Percentiles rank a stretch among this genome's conserved stretches.
These are phyloP conservation scores for Chaetodon trifasciatus DNA, from an alignment of 2,797 vertebrate genomes.

Conservation along the genomic window DNA sequence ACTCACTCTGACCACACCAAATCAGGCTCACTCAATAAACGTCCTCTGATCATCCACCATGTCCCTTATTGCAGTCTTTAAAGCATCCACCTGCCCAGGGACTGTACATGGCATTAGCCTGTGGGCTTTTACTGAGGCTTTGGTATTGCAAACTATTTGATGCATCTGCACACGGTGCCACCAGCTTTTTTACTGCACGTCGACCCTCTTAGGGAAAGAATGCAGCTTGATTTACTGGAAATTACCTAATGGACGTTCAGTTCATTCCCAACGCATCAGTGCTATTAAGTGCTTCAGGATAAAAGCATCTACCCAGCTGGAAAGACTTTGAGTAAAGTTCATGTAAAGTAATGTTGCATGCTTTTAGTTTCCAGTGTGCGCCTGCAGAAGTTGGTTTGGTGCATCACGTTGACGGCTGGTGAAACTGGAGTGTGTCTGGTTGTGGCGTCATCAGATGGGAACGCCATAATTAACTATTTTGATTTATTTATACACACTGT, in stretches of 20 bases:
- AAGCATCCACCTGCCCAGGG: constrained; percentile 22
- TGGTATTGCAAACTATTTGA: constrained; percentile 8
- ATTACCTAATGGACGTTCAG: constrained; percentile 8
- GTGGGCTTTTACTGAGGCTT: constrained; percentile 8
- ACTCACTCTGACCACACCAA: not conserved
- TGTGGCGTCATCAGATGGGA: constrained; percentile 2
- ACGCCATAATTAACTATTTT: not conserved
- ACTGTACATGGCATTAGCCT: not conserved
- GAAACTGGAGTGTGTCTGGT: not conserved
- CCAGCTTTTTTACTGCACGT: constrained; percentile 5
- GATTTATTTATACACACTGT: no score
- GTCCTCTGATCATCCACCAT: constrained; percentile 18
- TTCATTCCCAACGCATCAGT: not conserved
- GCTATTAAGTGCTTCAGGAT: not conserved
- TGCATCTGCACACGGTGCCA: not conserved
- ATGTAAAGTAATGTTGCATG: not conserved
- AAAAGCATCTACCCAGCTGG: not conserved
- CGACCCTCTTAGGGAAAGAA: constrained; percentile 30
- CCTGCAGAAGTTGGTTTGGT: not conserved
- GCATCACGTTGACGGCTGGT: not conserved
- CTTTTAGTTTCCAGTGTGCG: not conserved
- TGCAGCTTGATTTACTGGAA: constrained; percentile 22
- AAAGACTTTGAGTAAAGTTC: not conserved
- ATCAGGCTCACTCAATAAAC: constrained; percentile 32
- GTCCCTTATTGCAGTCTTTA: constrained; percentile 20